Base-by-base conservation (phyloP, 2,888 invertebrate genomes). In the Gymnoscelis rufifasciata region DNA sequence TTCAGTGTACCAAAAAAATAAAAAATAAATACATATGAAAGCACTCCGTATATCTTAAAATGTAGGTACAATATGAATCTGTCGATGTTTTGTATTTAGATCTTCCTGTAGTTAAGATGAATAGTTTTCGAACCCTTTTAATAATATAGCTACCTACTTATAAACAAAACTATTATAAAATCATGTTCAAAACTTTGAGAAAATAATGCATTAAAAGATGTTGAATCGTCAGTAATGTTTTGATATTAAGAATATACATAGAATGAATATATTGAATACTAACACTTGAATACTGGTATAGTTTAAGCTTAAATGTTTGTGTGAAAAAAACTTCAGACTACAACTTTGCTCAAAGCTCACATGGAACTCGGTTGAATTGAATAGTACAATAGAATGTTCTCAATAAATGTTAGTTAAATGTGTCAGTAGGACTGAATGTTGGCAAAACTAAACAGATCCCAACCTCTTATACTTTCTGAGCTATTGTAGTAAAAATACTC, bases 261-360 rank as follows among this genome's bases (percentile, higher is more conserved):
- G 15, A 69, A 68, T 69, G 60, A 59, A 66, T 59, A 59, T 24
- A 64, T 59, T 53, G 3, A 6, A 8, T 13, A 30, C 15, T 14
- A 19, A 7, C 1, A 10, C 12, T 5, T 7, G 10, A 59, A 51
- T 65, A 26, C 57, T 65, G 63, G 56, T 55, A 52, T 15, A 14
- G 4, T 1, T 10, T 57, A 42, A 28, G 7, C 7, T 19, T 43
- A 15, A 13, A 8, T 31, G 30, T 38, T 10, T 10, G 6, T 31
- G 19, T 24, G 30, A 31, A 43, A 26, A 1, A 23, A 31, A 12
- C 7, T 59, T 72, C 73, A n/a, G 52, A 57, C 59, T 43, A 60
- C 63, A 56, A 69, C 67, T 71, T 78, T 79, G 80, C 82, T 82
- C 80, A 79, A 82, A 72, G 73, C 75, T 79, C 72, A 42, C 12